Conservation (phyloP, 2,888 invertebrate species). For the Hermaeophaga mercurialis region DNA sequence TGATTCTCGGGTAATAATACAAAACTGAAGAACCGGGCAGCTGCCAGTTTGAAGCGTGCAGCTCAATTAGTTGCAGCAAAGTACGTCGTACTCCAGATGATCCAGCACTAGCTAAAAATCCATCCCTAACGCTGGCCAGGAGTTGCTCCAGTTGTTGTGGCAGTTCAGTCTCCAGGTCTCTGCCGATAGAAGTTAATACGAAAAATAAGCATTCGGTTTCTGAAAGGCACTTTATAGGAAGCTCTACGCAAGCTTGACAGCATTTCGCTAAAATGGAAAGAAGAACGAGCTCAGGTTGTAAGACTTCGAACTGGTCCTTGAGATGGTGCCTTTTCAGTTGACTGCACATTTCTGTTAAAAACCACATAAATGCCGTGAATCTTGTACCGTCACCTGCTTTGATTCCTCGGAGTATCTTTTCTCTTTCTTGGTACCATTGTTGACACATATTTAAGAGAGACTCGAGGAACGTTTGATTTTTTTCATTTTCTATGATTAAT, state of each 20-base stretch:
- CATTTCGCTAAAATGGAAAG: conserved; percentile 86
- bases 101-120: conserved; percentile 76
- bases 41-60: conserved; percentile 90
- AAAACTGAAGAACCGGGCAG: conserved; percentile 87
- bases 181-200: conserved; percentile 85
- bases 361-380: conserved; percentile 85
- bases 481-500: conserved; percentile 85
- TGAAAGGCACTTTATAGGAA: conserved; percentile 79
- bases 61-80: conserved; percentile 85
- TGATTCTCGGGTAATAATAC: conserved; percentile 77
- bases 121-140: conserved; percentile 80
- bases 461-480: conserved; percentile 86
- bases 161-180: conserved; percentile 82
- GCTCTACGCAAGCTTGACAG: conserved; percentile 85
- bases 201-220: conserved; percentile 90
- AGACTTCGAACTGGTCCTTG: conserved; percentile 62
- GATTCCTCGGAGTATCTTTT: conserved; percentile 64
- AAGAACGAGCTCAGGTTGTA: conserved; percentile 74
- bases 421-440: conserved; percentile 82
- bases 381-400: conserved; percentile 67
- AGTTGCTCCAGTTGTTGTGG: conserved; percentile 81
- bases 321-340: conserved; percentile 75
- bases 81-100: conserved; percentile 81
- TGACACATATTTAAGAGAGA: conserved; percentile 87
- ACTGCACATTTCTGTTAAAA: conserved; percentile 89